Evolutionary conservation across 2,113 vertebrate species (phyloP).

Genomic region (Sinocyclocheilus maitianheensis): DNA sequence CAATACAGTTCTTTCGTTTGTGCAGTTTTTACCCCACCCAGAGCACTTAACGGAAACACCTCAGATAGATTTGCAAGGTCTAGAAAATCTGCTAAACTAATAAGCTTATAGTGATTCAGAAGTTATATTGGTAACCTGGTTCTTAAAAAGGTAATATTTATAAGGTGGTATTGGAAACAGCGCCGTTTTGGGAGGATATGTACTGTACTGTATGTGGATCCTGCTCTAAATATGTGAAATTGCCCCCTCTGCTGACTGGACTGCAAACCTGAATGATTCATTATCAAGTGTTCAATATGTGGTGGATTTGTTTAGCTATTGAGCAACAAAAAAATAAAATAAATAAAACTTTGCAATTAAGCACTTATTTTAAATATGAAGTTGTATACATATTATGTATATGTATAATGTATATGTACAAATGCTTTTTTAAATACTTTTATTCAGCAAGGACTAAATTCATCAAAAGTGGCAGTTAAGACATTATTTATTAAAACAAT

Average conservation of each 20-base stretch:
- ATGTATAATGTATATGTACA: too few species aligned
- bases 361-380: neutral
- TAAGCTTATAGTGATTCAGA: constrained; percentile 12
- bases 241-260: constrained; percentile 69
- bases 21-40: constrained; percentile 38
- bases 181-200: neutral
- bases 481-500: neutral
- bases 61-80: constrained; percentile 26
- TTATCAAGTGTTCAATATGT: neutral
- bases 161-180: constrained; percentile 13
- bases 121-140: neutral
- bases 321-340: too few species aligned
- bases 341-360: neutral
- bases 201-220: neutral
- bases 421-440: neutral
- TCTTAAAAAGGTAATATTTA: neutral
- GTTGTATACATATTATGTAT: too few species aligned
- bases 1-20: constrained; percentile 44
- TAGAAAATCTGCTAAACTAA: constrained; percentile 13
- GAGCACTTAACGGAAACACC: constrained; percentile 39
- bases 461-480: neutral
- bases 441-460: neutral
- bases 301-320: neutral
- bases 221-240: constrained; percentile 43
- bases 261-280: neutral